Base-by-base conservation (phyloP, 2,797 vertebrate species). In the Pseudomugil gertrudae region DNA sequence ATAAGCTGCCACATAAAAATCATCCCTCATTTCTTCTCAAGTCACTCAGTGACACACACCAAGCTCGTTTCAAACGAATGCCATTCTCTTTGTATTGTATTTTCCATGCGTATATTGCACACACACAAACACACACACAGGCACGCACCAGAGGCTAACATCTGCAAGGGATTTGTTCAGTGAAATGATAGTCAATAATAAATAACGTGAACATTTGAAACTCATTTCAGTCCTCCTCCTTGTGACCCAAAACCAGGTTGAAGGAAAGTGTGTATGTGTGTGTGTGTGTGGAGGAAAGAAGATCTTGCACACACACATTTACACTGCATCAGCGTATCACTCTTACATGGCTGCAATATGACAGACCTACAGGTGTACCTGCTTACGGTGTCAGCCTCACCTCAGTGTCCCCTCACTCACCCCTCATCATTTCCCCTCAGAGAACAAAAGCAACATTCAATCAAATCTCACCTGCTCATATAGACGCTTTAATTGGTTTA, bases 141-240 rank as follows among this genome's bases (percentile, higher is more conserved):
- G 29, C 64, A 29, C 19, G 63, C 81, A 84, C 86, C 78, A 72
- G 80, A 76, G 81, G 79, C 82, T 47, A 85, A 92, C 91, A 92
- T 93, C 92, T 93, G 89, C 79, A 84, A 87, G 70, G 84, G 78
- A 90, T 93, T 94, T 93, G 92, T 94, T 91, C 89, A 89, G 89
- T 90, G 89, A 93, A 89, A 92, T 93, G 91, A 93, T 92, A 92
- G 89, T 86, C 90, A 90, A 93, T 93, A 93, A 93, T 93, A 93
- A 93, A 93, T 94, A 93, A 93, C 85, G 84, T 75, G 87, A 93
- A 92, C 92, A 92, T 93, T 94, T 89, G 90, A 92, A 92, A 93
- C 92, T 92, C 75, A 92, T 93, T 93, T 92, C 77, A 67, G 74
- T 86, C 83, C 84, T 84, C 88, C 89, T 91, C 82, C 79, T 84